Evolutionary conservation across 1,140 invertebrate species (phyloP).

Genomic region (Manduca sexta): DNA sequence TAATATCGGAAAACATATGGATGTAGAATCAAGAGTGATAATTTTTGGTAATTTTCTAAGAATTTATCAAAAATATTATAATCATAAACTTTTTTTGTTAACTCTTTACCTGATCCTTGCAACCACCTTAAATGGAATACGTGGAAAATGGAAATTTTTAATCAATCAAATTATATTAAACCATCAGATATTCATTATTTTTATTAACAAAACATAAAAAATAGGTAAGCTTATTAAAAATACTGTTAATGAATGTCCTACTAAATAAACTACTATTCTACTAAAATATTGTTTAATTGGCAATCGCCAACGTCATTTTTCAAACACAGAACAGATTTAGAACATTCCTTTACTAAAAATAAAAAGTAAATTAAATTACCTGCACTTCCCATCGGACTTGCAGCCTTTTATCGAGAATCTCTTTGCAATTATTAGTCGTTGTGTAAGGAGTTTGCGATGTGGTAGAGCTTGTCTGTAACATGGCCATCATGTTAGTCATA

Average conservation of each 20-base stretch:
- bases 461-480: slow-evolving; percentile 81
- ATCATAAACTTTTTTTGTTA: neutral
- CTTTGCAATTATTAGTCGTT: slow-evolving; percentile 82
- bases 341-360: neutral
- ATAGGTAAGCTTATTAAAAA: too few species aligned
- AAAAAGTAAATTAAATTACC: slow-evolving; percentile 30
- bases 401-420: slow-evolving; percentile 83
- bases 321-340: too few species aligned
- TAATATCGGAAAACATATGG: too few species aligned
- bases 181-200: too few species aligned
- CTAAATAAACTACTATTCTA: too few species aligned
- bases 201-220: too few species aligned
- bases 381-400: slow-evolving; percentile 87
- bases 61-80: neutral
- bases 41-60: too few species aligned
- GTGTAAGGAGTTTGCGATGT: slow-evolving; percentile 75
- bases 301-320: too few species aligned
- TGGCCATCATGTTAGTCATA: slow-evolving; percentile 1
- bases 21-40: too few species aligned
- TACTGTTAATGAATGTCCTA: too few species aligned
- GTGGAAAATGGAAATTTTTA: slow-evolving; percentile 8
- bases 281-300: too few species aligned
- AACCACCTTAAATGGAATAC: slow-evolving; percentile 3
- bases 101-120: slow-evolving; percentile 3
- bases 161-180: neutral